Evolutionary conservation across 2,888 invertebrate species (phyloP).

Genomic region (Brachyptera putata): DNA sequence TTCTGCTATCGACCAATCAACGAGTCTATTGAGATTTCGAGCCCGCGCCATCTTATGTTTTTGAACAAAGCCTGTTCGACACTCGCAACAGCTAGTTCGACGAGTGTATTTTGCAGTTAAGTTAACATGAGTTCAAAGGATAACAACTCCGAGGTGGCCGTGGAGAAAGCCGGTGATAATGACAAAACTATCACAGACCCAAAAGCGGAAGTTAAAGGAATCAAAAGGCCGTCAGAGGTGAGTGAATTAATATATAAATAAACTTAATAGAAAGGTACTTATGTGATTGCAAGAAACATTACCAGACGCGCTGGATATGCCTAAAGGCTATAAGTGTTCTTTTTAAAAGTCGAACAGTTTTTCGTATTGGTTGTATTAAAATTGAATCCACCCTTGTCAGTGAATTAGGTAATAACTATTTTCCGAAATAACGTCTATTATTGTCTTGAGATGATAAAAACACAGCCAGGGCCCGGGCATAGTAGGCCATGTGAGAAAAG

Average conservation of each 20-base stretch:
- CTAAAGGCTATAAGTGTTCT: too few species aligned
- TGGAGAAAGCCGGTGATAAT: conserved; percentile 73
- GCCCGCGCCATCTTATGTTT: conserved; percentile 75
- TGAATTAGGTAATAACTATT: background rate
- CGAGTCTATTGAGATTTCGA: conserved; percentile 34
- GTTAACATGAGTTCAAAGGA: conserved; percentile 71
- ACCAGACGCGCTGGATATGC: too few species aligned
- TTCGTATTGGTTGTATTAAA: too few species aligned
- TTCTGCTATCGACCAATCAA: conserved; percentile 37
- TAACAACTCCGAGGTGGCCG: conserved; percentile 79
- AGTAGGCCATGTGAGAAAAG: conserved; percentile 33
- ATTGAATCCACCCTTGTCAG: too few species aligned
- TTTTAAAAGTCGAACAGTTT: too few species aligned
- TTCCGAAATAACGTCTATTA: background rate
- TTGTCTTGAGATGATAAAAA: background rate
- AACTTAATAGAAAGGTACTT: too few species aligned
- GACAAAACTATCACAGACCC: conserved; percentile 68
- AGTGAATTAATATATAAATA: conserved; percentile 45
- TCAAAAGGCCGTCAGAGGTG: conserved; percentile 85
- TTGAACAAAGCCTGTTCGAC: conserved; percentile 66
- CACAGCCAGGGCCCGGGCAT: too few species aligned
- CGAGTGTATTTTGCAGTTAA: conserved; percentile 27
- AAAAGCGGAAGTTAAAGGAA: conserved; percentile 80
- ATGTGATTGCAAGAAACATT: too few species aligned
- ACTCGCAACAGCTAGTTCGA: conserved; percentile 28